These are phyloP conservation scores for Kryptolebias marmoratus DNA, from an alignment of 2,113 vertebrate genomes.

Conservation along the genomic window DNA sequence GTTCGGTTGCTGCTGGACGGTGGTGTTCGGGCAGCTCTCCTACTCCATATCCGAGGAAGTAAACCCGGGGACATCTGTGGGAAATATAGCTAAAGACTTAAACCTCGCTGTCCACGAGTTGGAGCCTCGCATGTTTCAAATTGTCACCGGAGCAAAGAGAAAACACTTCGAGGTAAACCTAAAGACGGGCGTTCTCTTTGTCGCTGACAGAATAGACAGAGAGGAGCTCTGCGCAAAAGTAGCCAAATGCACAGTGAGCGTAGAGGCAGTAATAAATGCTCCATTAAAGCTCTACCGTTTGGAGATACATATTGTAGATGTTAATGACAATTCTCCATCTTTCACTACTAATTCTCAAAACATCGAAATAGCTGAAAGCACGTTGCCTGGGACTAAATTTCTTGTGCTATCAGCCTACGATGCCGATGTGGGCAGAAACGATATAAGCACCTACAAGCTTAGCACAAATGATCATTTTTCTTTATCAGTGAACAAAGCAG, in stretches of 20 bases:
- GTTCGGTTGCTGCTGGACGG: slow-evolving; percentile 33
- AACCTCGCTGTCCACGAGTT: slow-evolving; percentile 65
- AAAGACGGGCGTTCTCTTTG: slow-evolving; percentile 71
- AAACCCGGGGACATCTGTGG: slow-evolving; percentile 68
- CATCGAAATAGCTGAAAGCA: slow-evolving; percentile 56
- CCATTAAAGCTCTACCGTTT: slow-evolving; percentile 71
- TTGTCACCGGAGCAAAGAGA: slow-evolving; percentile 56
- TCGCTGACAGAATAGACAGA: slow-evolving; percentile 71
- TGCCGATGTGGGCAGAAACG: slow-evolving; percentile 68
- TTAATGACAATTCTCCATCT: slow-evolving; percentile 75
- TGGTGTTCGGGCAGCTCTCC: slow-evolving; percentile 46
- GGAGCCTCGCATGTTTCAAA: slow-evolving; percentile 67
- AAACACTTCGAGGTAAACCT: slow-evolving; percentile 77
- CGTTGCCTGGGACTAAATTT: slow-evolving; percentile 54
- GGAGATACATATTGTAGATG: slow-evolving; percentile 62
- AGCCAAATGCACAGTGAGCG: slow-evolving; percentile 53
- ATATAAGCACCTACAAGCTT: slow-evolving; percentile 65
- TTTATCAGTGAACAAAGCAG: slow-evolving; percentile 62
- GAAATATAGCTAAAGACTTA: slow-evolving; percentile 78
- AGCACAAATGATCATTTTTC: slow-evolving; percentile 68
- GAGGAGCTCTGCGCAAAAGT: slow-evolving; percentile 70
- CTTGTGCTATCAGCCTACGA: slow-evolving; percentile 68
- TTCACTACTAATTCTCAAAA: slow-evolving; percentile 46
- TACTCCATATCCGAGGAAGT: slow-evolving; percentile 75
- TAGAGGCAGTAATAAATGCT: slow-evolving; percentile 74